phyloP scores from a whole-genome alignment of 2,113 vertebrate species.

The Myotis yumanensis region DNA sequence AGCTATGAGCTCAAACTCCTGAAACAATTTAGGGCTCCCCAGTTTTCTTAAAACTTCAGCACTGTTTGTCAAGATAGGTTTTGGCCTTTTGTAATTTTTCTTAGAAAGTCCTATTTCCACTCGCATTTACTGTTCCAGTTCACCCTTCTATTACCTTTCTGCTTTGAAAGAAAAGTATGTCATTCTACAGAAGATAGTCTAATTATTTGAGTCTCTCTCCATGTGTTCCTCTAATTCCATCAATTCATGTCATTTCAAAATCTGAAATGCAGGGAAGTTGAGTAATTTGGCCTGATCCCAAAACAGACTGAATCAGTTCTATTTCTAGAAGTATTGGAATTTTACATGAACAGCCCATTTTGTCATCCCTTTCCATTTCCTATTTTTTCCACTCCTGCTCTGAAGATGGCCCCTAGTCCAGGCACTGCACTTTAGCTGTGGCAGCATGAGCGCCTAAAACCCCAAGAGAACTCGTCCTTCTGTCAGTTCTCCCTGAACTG shows the following conservation, averaged over 20 bases:
- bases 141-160: not conserved
- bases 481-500: not conserved
- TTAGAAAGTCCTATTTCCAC: not conserved
- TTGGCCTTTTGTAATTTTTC: not conserved
- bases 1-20: not conserved
- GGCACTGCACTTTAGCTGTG: not conserved
- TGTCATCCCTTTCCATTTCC: not conserved
- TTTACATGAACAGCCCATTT: not conserved
- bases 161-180: not conserved
- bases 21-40: not conserved
- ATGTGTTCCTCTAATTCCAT: not conserved
- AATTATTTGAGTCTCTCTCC: not conserved
- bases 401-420: not conserved
- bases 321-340: not conserved
- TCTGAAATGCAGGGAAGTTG: not conserved
- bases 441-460: not conserved
- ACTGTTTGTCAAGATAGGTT: constrained; percentile 1
- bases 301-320: not conserved
- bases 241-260: not conserved
- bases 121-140: not conserved
- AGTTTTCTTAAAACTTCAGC: constrained; percentile 4
- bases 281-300: constrained; percentile 29
- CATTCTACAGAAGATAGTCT: not conserved
- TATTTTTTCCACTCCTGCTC: not conserved
- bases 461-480: not conserved